These are phyloP conservation scores for Acholoe squamosa DNA, from an alignment of 2,888 invertebrate species.

Conservation along the genomic window DNA sequence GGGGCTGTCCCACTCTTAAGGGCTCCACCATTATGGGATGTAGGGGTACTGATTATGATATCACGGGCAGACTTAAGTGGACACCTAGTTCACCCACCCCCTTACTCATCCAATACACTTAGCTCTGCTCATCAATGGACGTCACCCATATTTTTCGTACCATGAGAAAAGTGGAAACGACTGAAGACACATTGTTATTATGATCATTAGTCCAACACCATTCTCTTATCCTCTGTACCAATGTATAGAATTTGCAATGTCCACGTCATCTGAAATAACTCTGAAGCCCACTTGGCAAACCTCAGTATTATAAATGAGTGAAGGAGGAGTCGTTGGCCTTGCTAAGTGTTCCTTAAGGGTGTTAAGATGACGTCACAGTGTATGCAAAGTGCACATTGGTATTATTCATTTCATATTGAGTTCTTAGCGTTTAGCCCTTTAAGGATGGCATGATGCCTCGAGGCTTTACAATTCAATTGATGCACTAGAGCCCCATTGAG, in stretches of 20 bases:
- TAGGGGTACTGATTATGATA: constrained; percentile 18
- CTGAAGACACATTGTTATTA: constrained; percentile 29
- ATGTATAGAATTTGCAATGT: neutral
- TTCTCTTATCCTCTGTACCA: neutral
- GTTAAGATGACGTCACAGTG: too few relatives aligned
- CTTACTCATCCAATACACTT: neutral
- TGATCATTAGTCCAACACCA: neutral
- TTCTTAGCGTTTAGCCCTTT: neutral
- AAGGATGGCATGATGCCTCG: too few relatives aligned
- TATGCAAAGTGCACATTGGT: neutral
- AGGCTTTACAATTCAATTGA: too few relatives aligned
- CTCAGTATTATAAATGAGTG: neutral
- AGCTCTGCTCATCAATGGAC: constrained; percentile 49
- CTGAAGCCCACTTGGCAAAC: neutral
- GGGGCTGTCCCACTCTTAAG: neutral
- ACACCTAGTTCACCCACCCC: neutral
- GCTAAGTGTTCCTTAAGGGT: too few relatives aligned
- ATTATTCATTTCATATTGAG: neutral
- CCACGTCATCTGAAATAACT: neutral
- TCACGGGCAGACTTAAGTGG: neutral
- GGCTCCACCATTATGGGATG: constrained; percentile 18
- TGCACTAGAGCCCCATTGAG: too few relatives aligned
- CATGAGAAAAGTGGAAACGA: constrained; percentile 26
- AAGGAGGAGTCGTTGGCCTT: neutral
- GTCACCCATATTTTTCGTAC: constrained; percentile 34